Conservation (phyloP, 1,140 invertebrate species). For the Platorchestia sp. region DNA sequence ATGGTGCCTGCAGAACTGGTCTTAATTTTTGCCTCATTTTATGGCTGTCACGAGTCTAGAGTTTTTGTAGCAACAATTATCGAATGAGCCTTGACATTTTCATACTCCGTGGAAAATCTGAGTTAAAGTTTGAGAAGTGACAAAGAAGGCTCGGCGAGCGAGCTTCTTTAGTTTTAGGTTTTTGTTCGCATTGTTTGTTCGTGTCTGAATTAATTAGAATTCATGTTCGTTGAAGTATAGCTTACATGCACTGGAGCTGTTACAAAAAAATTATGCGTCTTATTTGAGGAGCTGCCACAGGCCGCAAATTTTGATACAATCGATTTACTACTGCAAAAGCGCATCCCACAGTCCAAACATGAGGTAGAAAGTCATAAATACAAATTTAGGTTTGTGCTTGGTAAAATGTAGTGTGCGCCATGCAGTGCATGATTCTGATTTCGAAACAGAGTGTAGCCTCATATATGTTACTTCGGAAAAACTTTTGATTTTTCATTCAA, state of each 20-base stretch:
- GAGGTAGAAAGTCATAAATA: not conserved
- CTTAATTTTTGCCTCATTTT: not conserved
- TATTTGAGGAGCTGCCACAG: not conserved
- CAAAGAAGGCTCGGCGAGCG: not conserved
- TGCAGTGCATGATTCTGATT: not conserved
- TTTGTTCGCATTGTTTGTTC: not conserved
- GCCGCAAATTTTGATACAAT: not conserved
- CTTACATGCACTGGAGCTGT: not conserved
- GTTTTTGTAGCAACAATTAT: not conserved
- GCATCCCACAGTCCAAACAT: not conserved
- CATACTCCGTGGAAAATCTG: not conserved
- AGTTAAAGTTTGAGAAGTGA: not conserved
- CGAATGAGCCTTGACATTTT: not conserved
- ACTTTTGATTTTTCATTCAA: too few relatives aligned
- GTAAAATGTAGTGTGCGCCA: not conserved
- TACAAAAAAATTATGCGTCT: not conserved
- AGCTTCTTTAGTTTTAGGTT: not conserved
- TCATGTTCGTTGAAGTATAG: not conserved
- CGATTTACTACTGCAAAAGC: not conserved
- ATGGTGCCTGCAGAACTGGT: not conserved
- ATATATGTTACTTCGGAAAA: not conserved
- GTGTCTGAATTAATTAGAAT: not conserved
- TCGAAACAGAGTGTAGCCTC: not conserved
- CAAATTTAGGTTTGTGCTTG: not conserved
- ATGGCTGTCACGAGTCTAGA: not conserved